Evolutionary conservation across 2,888 invertebrate species (phyloP).

Genomic region (Adela reaumurella): DNA sequence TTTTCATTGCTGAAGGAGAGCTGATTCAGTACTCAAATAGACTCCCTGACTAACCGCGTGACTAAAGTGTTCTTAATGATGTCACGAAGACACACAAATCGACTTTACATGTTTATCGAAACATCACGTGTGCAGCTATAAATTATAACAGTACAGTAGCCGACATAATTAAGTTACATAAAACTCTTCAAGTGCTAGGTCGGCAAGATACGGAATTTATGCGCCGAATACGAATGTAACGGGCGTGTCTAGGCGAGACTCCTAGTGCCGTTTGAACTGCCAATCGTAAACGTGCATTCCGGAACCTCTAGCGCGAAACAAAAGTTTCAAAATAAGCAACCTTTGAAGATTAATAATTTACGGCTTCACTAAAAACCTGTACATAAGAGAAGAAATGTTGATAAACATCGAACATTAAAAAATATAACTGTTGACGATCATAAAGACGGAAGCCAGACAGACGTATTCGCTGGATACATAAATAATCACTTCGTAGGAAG

Average conservation of each 20-base stretch:
- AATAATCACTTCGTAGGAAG: conserved; percentile 46
- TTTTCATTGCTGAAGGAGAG: conserved; percentile 15
- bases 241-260: not conserved
- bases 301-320: conserved; percentile 25
- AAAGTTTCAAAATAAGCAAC: conserved; percentile 48
- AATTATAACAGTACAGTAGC: not conserved
- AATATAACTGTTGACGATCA: conserved; percentile 55
- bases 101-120: conserved; percentile 28
- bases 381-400: conserved; percentile 54
- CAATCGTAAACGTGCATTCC: not conserved
- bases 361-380: conserved; percentile 46
- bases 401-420: conserved; percentile 55
- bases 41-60: conserved; percentile 24
- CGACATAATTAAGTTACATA: not conserved
- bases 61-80: conserved; percentile 28
- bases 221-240: not conserved
- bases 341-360: conserved; percentile 57
- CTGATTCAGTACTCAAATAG: conserved; percentile 32
- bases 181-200: not conserved
- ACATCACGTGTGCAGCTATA: conserved; percentile 6
- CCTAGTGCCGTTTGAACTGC: not conserved
- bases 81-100: conserved; percentile 26
- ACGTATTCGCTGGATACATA: conserved; percentile 24
- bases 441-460: conserved; percentile 47
- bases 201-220: not conserved